Evolutionary conservation across 1,140 invertebrate genomes (phyloP).

Genomic region (Drosophila lacertosa): DNA sequence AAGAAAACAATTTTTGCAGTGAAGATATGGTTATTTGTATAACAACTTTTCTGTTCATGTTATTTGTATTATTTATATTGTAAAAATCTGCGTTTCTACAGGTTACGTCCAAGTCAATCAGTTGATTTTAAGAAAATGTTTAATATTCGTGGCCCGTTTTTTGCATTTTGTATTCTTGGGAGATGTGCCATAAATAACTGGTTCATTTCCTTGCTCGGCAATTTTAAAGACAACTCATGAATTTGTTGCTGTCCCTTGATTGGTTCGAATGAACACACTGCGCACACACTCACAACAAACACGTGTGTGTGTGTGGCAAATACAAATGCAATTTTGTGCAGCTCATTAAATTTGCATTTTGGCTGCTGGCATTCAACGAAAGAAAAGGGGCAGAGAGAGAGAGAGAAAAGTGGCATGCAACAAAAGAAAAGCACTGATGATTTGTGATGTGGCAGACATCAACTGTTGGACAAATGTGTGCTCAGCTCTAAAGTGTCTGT

Average conservation of each 20-base stretch:
- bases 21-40: no score
- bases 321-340: slow-evolving; percentile 25
- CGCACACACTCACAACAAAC: neutral
- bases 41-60: no score
- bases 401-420: neutral
- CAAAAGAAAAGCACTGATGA: neutral
- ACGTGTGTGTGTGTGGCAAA: neutral
- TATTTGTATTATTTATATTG: no score
- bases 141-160: neutral
- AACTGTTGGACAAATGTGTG: slow-evolving; percentile 10
- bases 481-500: slow-evolving; percentile 12
- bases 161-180: neutral
- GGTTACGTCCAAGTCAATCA: no score
- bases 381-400: neutral
- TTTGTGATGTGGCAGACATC: slow-evolving; percentile 1
- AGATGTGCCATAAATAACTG: neutral
- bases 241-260: slow-evolving; percentile 36
- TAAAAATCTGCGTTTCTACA: no score
- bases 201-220: slow-evolving; percentile 6
- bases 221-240: slow-evolving; percentile 2
- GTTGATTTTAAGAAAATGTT: no score
- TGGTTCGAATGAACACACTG: slow-evolving; percentile 14
- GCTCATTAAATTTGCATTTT: slow-evolving; percentile 36
- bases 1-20: no score
- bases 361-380: neutral